Evolutionary conservation across 2,797 vertebrate species (phyloP).

Genomic region (Pseudocheirus occidentalis): DNA sequence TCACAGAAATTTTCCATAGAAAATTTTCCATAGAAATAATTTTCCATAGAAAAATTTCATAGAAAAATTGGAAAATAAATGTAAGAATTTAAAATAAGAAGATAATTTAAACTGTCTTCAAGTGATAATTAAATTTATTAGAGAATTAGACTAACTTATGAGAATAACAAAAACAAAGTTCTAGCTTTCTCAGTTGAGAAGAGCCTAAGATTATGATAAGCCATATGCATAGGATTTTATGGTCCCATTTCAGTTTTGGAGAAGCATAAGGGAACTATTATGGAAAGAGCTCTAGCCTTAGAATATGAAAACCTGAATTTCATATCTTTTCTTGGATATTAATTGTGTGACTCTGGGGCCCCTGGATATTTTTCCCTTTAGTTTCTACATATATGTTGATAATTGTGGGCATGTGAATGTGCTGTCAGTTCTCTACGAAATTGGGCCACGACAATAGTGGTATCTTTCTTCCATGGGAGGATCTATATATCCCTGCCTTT

Average conservation of each 20-base stretch:
- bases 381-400: background rate
- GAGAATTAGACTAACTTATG: background rate
- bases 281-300: background rate
- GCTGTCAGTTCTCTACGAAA: background rate
- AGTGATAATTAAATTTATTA: background rate
- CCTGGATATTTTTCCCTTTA: background rate
- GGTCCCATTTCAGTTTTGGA: background rate
- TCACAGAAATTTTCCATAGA: too few species aligned
- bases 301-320: background rate
- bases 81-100: background rate
- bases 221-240: background rate
- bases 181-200: background rate
- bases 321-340: background rate
- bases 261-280: background rate
- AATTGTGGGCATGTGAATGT: background rate
- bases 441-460: background rate
- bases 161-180: background rate
- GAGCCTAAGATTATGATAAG: background rate
- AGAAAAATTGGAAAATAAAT: background rate
- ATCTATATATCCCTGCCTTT: background rate
- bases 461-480: background rate
- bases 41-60: background rate
- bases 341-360: background rate
- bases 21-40: too few species aligned
- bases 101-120: background rate